Percentiles rank a stretch among this genome's conserved stretches.
Evolutionary conservation across 1,140 invertebrate genomes (phyloP).

Genomic region (Macrocentrus cingulum): DNA sequence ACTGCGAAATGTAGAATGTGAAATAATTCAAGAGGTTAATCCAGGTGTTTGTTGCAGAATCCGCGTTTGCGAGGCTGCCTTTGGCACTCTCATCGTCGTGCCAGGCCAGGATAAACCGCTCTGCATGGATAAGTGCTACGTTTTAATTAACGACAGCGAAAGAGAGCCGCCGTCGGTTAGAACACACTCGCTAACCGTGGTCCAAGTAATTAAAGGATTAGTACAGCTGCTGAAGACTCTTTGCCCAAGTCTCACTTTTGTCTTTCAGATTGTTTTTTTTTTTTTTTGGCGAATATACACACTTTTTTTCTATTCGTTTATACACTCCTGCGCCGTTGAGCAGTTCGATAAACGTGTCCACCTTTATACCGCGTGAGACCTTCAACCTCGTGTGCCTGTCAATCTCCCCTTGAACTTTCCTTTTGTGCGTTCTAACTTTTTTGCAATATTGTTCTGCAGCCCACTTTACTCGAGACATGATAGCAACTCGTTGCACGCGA

Average conservation of each 20-base stretch:
- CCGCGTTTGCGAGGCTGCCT: not conserved
- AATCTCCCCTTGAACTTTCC: slow-evolving; percentile 15
- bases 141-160: slow-evolving; percentile 46
- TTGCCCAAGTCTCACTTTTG: no score
- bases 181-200: slow-evolving; percentile 47
- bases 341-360: no score
- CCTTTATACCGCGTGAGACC: no score
- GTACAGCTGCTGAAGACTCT: slow-evolving; percentile 17
- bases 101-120: slow-evolving; percentile 4
- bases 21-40: not conserved
- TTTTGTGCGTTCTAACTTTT: not conserved
- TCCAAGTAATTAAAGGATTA: slow-evolving; percentile 53
- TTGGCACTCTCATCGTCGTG: slow-evolving; percentile 6
- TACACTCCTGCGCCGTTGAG: no score
- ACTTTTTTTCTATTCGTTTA: no score
- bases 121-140: slow-evolving; percentile 19
- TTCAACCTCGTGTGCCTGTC: slow-evolving; percentile 1
- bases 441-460: not conserved
- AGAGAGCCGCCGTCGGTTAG: slow-evolving; percentile 32
- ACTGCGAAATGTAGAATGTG: not conserved
- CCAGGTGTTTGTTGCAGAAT: not conserved
- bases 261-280: not conserved
- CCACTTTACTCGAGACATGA: not conserved
- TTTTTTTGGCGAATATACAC: no score
- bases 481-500: no score